Evolutionary conservation across 2,113 vertebrate genomes (phyloP).

Genomic region (Strix uralensis): DNA sequence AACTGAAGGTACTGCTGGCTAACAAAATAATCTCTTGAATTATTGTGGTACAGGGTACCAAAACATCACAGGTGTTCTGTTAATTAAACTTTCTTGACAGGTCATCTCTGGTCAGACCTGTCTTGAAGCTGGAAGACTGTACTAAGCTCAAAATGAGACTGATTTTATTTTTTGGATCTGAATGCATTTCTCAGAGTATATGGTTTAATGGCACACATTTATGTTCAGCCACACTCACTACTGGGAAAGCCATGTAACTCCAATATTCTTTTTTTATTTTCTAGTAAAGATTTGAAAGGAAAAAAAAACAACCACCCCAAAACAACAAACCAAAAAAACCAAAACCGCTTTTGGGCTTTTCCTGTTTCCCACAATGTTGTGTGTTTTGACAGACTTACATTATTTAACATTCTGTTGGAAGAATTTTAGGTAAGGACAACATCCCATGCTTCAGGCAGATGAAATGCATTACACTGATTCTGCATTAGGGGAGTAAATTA

Average conservation of each 20-base stretch:
- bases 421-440: not conserved
- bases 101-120: not conserved
- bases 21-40: not conserved
- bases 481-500: not conserved
- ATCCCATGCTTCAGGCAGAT: not conserved
- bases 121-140: not conserved
- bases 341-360: not conserved
- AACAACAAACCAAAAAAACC: not conserved
- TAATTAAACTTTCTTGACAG: not conserved
- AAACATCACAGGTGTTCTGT: not conserved
- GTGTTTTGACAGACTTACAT: not conserved
- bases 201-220: not conserved
- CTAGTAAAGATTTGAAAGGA: not conserved
- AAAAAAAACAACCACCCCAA: too few relatives aligned
- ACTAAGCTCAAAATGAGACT: not conserved
- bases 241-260: not conserved
- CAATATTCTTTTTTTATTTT: not conserved
- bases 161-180: not conserved
- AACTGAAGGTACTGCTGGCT: not conserved
- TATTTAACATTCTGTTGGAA: not conserved
- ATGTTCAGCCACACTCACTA: not conserved
- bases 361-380: not conserved
- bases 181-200: not conserved
- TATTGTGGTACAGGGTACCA: not conserved
- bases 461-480: not conserved